Evolutionary conservation across 2,888 invertebrate genomes (phyloP).

Genomic region (Drosophila trichaetosa): DNA sequence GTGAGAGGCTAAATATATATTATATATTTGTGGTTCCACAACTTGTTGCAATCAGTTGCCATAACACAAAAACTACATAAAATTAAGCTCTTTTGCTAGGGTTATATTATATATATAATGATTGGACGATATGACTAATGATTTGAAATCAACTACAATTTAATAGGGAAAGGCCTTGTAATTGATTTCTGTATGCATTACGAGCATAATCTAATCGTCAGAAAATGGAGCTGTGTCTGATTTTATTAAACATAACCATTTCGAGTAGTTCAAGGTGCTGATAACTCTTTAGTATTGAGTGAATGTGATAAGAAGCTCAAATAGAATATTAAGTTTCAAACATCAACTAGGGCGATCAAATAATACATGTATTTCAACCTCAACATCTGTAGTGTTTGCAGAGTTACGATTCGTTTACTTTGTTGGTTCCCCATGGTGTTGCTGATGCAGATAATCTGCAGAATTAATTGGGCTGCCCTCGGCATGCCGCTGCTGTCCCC

Average conservation of each 20-base stretch:
- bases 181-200: background rate
- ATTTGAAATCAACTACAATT: background rate
- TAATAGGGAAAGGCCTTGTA: background rate
- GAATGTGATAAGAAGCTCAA: constrained; percentile 10
- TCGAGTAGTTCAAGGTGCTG: constrained; percentile 27
- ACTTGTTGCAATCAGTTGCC: constrained; percentile 1
- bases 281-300: constrained; percentile 11
- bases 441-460: constrained; percentile 37
- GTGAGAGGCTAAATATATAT: constrained; percentile 45
- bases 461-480: constrained; percentile 48
- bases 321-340: background rate
- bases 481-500: constrained; percentile 50
- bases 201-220: constrained; percentile 8
- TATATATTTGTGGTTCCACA: constrained; percentile 8
- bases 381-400: constrained; percentile 3
- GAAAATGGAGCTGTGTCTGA: background rate
- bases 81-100: background rate
- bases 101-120: background rate
- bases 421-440: constrained; percentile 16
- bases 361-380: background rate
- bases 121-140: background rate
- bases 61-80: background rate
- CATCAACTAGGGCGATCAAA: constrained; percentile 12
- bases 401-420: constrained; percentile 22
- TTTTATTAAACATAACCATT: constrained; percentile 5